Conservation (phyloP, 2,113 vertebrate species). For the Chaetops frenatus region DNA sequence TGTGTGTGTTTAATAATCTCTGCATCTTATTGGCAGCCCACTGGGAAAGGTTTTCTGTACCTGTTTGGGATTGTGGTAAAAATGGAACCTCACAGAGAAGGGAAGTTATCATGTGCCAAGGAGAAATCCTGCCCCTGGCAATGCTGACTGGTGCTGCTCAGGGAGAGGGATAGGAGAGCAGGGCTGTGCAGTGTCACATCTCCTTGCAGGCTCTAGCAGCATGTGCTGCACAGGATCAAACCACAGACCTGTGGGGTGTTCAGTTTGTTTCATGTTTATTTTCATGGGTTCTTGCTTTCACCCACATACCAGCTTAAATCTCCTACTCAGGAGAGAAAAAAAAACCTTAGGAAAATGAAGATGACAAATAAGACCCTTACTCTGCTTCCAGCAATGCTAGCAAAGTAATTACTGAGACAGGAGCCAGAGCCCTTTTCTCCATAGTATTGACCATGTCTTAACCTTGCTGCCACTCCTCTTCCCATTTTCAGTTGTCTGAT, state of each 20-base stretch:
- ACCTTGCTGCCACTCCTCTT: background rate
- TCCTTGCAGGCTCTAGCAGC: background rate
- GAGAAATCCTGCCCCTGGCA: background rate
- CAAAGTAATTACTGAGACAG: background rate
- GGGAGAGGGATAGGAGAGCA: background rate
- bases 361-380: background rate
- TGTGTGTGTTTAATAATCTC: background rate
- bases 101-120: background rate
- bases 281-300: background rate
- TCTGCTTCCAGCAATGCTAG: background rate
- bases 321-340: background rate
- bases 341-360: background rate
- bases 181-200: background rate
- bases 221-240: background rate
- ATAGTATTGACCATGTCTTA: background rate
- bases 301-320: background rate
- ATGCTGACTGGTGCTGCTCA: accelerated
- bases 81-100: accelerated
- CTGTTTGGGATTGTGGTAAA: background rate
- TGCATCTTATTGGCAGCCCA: background rate
- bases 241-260: background rate
- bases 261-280: background rate
- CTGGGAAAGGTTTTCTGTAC: background rate
- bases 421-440: background rate
- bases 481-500: background rate